These are phyloP conservation scores for Pavo muticus DNA, from an alignment of 2,113 vertebrate genomes.

Conservation along the genomic window DNA sequence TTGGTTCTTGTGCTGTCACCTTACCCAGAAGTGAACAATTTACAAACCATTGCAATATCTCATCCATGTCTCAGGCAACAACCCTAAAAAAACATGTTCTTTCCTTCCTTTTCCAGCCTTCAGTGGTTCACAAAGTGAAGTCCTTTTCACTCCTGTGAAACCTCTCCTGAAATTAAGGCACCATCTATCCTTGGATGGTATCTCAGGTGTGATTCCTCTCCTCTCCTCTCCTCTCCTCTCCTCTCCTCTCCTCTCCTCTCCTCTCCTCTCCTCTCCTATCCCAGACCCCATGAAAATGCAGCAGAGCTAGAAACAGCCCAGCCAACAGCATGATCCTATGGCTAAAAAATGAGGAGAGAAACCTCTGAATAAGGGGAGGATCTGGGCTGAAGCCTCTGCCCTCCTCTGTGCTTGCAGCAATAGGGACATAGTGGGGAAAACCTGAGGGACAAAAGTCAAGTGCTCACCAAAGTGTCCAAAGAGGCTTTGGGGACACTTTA, in stretches of 20 bases:
- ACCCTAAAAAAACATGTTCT: not conserved
- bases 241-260: no score
- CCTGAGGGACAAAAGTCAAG: not conserved
- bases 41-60: not conserved
- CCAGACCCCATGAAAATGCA: not conserved
- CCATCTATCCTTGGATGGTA: not conserved
- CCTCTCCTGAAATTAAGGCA: not conserved
- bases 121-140: not conserved
- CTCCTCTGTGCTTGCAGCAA: not conserved
- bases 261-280: not conserved
- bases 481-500: not conserved
- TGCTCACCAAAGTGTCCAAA: not conserved
- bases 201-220: no score
- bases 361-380: not conserved
- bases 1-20: not conserved
- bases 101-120: not conserved
- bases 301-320: not conserved
- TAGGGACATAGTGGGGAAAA: not conserved
- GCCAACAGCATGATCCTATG: not conserved
- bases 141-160: not conserved
- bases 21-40: not conserved
- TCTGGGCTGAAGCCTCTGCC: not conserved
- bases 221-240: no score
- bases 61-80: not conserved
- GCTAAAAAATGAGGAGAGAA: not conserved